Evolutionary conservation across 2,113 vertebrate species (phyloP), one percentile per base, ranked within the genome.

Genomic region (Polypterus bichir): DNA sequence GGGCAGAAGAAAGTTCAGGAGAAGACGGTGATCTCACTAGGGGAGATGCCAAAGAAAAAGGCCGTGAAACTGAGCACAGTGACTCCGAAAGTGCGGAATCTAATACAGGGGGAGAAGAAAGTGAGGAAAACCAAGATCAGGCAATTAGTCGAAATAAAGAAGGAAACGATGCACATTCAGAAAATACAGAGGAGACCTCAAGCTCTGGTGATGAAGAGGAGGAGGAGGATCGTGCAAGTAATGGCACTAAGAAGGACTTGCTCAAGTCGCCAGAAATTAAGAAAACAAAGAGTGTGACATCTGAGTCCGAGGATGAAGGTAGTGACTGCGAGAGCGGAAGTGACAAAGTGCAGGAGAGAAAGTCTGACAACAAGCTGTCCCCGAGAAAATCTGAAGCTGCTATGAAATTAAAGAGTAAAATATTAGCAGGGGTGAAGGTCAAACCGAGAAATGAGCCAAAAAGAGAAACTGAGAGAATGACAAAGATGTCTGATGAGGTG

Each of bases 51-150:
- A 68, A 76, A 51, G 66, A 54, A 62, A 27, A 6, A 53, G n/a
- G 47, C 49, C 46, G 27, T 66, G 64, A 4, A 5, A 56, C 8
- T 6, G 55, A 48, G n/a, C 63, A 67, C 59, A 66, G 65, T 10
- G 57, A 69, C 27, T 27, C 27, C 48, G 74, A 78, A 61, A 11
- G 59, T 49, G 60, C 44, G 47, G 71, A 71, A 67, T 71, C 62
- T 3, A 58, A 73, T 47, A 77, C 72, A 61, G 60, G 69, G 60
- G 65, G 68, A 44, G 61, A 51, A 1, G 1, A 64, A 53, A 73
- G 48, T 60, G 46, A 69, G 7, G 64, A 70, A 63, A 68, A 77
- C 9, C 69, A 77, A 69, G 71, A 73, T 47, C 73, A 71, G 63
- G 63, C 75, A 59, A 9, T 4, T 27, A 27, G 27, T 27, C 27